Evolutionary conservation across 2,888 invertebrate species (phyloP).

Genomic region (Antheraea assamensis): DNA sequence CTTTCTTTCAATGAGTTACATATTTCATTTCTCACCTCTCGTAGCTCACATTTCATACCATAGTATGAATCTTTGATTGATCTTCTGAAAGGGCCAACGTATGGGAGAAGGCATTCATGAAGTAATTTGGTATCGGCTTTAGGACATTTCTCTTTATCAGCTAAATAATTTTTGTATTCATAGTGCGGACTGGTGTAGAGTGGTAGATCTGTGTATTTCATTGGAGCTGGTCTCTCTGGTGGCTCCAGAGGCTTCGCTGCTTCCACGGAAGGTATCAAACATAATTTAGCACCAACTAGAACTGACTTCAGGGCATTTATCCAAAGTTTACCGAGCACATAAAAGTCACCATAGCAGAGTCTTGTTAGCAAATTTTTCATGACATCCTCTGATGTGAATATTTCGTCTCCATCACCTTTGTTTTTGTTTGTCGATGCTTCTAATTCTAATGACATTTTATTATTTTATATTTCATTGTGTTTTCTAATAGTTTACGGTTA

Average conservation of each 20-base stretch:
- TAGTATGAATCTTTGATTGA: constrained; percentile 25
- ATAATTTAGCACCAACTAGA: constrained; percentile 46
- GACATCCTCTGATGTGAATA: constrained; percentile 36
- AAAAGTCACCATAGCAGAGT: constrained; percentile 49
- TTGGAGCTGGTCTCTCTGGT: constrained; percentile 54
- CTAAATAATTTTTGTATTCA: constrained; percentile 54
- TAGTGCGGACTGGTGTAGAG: constrained; percentile 56
- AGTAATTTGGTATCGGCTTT: constrained; percentile 46
- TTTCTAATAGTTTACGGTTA: constrained; percentile 34
- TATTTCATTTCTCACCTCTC: constrained; percentile 26
- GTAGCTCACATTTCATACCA: constrained; percentile 29
- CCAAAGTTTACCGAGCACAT: constrained; percentile 54
- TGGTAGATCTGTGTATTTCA: constrained; percentile 62
- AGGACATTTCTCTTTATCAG: constrained; percentile 44
- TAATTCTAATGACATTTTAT: constrained; percentile 27
- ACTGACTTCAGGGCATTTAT: constrained; percentile 44
- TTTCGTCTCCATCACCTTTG: constrained; percentile 13
- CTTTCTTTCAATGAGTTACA: constrained; percentile 26
- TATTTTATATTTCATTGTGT: constrained; percentile 21
- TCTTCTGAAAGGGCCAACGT: constrained; percentile 41
- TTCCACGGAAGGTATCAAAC: constrained; percentile 50
- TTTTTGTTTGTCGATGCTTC: not conserved
- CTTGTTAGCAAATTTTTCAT: constrained; percentile 28
- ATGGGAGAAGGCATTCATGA: constrained; percentile 49
- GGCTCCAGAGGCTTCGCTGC: constrained; percentile 36